These are phyloP conservation scores for Kradibia gibbosae DNA, from an alignment of 1,140 invertebrate genomes.

Conservation along the genomic window DNA sequence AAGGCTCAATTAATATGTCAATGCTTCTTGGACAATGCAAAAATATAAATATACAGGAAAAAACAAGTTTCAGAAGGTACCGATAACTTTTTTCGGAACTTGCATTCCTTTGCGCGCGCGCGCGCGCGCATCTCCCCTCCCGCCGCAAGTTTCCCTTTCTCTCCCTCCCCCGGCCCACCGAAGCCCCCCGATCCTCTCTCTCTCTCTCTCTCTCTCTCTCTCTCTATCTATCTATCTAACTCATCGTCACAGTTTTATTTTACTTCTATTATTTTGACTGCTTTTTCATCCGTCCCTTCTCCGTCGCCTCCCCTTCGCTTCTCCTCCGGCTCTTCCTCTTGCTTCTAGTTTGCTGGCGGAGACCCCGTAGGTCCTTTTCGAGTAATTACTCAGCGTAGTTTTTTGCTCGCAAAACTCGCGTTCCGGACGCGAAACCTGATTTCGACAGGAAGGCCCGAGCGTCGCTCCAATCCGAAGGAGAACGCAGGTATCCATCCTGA, in stretches of 20 bases:
- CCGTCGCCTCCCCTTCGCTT: neutral
- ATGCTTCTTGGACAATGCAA: too few species aligned
- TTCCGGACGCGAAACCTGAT: conserved; percentile 39
- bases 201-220: conserved; percentile 9
- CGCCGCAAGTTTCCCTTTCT: neutral
- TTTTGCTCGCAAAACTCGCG: conserved; percentile 51
- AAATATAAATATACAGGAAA: neutral
- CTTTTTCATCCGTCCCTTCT: neutral
- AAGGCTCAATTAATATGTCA: neutral
- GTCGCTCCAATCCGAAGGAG: neutral
- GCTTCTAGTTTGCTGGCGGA: neutral
- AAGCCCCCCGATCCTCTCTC: too few species aligned
- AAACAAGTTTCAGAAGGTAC: neutral
- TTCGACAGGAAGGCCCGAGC: conserved; percentile 45
- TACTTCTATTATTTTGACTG: neutral
- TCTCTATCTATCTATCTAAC: neutral
- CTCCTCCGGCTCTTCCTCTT: neutral
- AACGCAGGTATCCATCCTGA: neutral
- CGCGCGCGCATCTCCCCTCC: neutral
- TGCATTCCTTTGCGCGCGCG: neutral
- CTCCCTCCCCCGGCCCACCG: neutral
- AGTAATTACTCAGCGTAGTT: conserved; percentile 55
- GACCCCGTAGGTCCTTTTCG: conserved; percentile 39
- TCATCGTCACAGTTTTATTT: neutral
- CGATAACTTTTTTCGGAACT: conserved; percentile 3